Evolutionary conservation across 64 coral and sea anemone genomes (phyloP).

Genomic region (Astreopora myriophthalma): DNA sequence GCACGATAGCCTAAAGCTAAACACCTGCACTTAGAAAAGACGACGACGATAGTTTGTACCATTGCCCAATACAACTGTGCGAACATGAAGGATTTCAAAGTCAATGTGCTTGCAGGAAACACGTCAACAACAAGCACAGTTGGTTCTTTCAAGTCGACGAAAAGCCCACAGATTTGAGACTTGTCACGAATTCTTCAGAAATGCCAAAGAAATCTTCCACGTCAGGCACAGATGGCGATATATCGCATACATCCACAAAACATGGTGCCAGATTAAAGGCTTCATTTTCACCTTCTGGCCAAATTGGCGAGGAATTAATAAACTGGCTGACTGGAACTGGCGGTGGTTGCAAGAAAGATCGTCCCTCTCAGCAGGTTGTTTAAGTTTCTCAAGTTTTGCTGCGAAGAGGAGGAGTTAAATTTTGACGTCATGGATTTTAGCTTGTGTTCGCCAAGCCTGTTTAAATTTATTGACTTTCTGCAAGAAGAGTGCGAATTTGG

Average conservation of each 20-base stretch:
- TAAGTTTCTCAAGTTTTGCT: slow-evolving; percentile 48
- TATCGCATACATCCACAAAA: no score
- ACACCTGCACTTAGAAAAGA: no score
- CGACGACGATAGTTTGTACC: background rate
- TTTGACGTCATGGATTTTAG: slow-evolving; percentile 15
- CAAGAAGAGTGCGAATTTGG: slow-evolving; percentile 1
- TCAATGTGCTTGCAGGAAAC: background rate
- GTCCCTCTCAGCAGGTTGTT: slow-evolving; percentile 13
- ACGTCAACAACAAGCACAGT: background rate
- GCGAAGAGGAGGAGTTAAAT: slow-evolving; percentile 39
- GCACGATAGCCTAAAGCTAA: no score
- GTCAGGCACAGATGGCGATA: background rate
- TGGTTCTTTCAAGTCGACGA: no score
- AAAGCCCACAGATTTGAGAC: background rate
- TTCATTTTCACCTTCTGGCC: background rate
- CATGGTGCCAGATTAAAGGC: no score
- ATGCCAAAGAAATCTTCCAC: background rate
- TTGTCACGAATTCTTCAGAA: background rate
- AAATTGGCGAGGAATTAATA: background rate
- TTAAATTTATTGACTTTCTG: background rate
- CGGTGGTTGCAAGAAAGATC: background rate
- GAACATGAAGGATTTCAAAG: background rate
- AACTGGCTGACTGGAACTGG: background rate
- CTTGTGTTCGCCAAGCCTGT: slow-evolving; percentile 29
- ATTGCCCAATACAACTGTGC: background rate